phyloP scores from a whole-genome alignment of 2,113 vertebrate genomes.

The Tricholaema leucomelas region DNA sequence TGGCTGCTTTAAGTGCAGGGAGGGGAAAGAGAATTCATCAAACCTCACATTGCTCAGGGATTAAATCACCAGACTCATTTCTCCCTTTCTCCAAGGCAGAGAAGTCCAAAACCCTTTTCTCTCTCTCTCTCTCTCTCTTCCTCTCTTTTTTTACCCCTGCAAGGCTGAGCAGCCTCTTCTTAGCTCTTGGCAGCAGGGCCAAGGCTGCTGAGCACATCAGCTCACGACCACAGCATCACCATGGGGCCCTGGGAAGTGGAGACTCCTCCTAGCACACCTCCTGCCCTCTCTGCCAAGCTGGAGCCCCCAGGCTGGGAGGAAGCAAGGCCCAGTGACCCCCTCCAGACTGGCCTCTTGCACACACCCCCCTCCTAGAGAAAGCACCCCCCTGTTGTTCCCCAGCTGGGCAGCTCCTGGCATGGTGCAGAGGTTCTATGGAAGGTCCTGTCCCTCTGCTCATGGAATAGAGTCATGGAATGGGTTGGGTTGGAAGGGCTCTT shows the following conservation, averaged over 20 bases:
- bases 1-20: slow-evolving; percentile 20
- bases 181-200: background rate
- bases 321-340: background rate
- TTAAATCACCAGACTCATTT: slow-evolving; percentile 20
- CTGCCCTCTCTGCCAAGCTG: background rate
- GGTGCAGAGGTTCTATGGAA: fast-evolving
- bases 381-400: background rate
- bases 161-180: background rate
- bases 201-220: background rate
- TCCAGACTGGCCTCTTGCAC: background rate
- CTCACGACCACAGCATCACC: fast-evolving
- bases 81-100: background rate
- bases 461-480: too few species aligned
- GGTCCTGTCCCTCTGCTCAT: background rate
- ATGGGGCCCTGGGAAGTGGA: background rate
- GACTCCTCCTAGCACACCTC: too few species aligned
- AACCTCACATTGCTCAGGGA: background rate
- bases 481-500: too few species aligned
- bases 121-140: too few species aligned
- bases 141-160: background rate
- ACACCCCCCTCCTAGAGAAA: background rate
- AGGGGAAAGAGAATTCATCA: slow-evolving; percentile 12
- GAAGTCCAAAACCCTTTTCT: background rate
- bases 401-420: background rate
- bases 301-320: background rate